These are phyloP conservation scores for Coptodon rendalli DNA, from an alignment of 2,113 vertebrate species.

Conservation along the genomic window DNA sequence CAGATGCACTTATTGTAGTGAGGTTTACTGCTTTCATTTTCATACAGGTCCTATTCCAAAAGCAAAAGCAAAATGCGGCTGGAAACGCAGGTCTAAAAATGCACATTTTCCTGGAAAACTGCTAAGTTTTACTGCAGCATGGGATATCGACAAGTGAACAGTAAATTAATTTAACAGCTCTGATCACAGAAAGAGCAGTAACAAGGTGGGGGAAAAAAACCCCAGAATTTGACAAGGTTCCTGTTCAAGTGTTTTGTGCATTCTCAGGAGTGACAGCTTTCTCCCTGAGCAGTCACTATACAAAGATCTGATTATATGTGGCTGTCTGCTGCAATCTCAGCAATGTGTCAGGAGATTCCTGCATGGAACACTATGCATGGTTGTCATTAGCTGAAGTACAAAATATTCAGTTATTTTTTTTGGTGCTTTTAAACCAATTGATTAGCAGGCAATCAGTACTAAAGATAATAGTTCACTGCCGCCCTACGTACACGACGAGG, in stretches of 20 bases:
- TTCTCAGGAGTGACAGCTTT: neutral
- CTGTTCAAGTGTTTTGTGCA: neutral
- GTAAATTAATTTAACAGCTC: neutral
- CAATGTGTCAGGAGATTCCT: neutral
- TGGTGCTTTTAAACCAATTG: neutral
- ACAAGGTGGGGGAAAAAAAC: fast-evolving
- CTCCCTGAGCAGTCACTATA: neutral
- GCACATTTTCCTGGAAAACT: neutral
- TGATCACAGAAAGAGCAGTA: neutral
- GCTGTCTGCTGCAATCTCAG: neutral
- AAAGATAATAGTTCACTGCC: neutral
- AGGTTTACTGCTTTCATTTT: neutral
- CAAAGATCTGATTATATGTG: neutral
- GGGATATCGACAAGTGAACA: neutral
- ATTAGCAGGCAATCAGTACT: neutral
- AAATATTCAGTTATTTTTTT: neutral
- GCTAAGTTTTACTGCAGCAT: neutral
- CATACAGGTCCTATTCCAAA: neutral
- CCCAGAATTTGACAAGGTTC: neutral
- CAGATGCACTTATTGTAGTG: neutral
- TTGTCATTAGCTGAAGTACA: neutral
- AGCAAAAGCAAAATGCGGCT: neutral
- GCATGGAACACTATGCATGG: neutral
- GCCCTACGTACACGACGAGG: neutral
- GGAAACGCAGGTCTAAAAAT: neutral